Base-by-base conservation (phyloP, 2,113 vertebrate species). In the Tympanuchus pallidicinctus region DNA sequence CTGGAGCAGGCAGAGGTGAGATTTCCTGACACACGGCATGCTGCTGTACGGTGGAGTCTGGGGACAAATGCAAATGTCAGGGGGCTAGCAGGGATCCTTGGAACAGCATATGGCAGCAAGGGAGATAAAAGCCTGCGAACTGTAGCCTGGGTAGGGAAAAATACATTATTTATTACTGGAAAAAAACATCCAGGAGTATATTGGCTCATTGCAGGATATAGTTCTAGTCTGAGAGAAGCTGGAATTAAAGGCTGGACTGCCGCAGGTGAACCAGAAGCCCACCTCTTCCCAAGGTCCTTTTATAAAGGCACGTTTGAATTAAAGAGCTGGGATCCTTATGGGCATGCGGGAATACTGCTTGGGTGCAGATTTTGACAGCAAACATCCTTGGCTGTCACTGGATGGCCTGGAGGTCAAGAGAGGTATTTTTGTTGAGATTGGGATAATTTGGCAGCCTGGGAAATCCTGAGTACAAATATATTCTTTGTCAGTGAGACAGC, bases 61-160 rank as follows among this genome's bases (percentile, higher is more conserved):
- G 86, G 92, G 95, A 93, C 88, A 76, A 71, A 69, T 77, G 91
- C 67, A 93, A 89, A 78, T 72, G 74, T 94, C 91, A 92, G 54
- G 38, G 80, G 92, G 88, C 88, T 97, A 95, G 95, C 85, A 88
- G 88, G 88, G 82, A 94, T 95, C 93, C 72, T 40, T 92, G 89
- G 8, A 86, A 81, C 72, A 91, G 67, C 89, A 86, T 94, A 94
- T 95, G 94, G 94, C 90, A 93, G 57, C 20, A 72, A 91, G 76
- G 82, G 65, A 91, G 95, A 86, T 94, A 94, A 96, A 95, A 94
- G 82, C 82, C 88, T 81, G 76, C 48, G 82, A 94, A 81, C 65
- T 75, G 65, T 47, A 86, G 79, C 65, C 76, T 83, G 79, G 59
- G 34, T 56, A 50, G 65, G 72, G 65, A 40, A 43, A 12, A 88